Conservation (phyloP, 2,797 vertebrate species). For the Protonibea diacanthus region DNA sequence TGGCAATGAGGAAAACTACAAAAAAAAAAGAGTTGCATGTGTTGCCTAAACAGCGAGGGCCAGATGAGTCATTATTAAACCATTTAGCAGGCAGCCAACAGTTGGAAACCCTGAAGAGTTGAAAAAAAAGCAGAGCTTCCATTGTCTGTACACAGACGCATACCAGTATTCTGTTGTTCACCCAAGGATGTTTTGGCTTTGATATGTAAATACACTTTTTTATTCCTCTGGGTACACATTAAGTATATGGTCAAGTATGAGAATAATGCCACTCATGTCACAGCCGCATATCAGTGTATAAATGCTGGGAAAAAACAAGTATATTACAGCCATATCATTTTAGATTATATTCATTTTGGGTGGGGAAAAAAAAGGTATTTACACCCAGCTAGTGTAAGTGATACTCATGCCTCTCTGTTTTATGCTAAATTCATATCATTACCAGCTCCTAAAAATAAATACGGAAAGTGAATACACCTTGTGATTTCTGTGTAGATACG, state of each 20-base stretch:
- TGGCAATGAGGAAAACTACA: constrained; percentile 17
- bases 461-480: constrained; percentile 10
- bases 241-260: neutral
- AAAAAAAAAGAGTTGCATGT: constrained; percentile 19
- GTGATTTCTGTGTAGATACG: constrained; percentile 41
- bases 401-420: neutral
- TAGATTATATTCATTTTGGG: neutral
- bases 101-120: constrained; percentile 18
- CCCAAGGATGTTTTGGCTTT: neutral
- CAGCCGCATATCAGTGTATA: neutral
- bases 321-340: neutral
- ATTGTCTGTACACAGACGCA: neutral
- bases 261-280: neutral
- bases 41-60: constrained; percentile 11
- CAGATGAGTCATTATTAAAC: constrained; percentile 42
- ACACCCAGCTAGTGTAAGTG: neutral
- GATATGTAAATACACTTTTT: neutral
- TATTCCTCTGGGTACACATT: constrained; percentile 2
- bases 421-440: constrained; percentile 16
- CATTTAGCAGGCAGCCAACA: constrained; percentile 35
- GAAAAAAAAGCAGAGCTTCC: neutral
- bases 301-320: no score
- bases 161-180: neutral
- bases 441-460: constrained; percentile 39
- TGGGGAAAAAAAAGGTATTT: neutral